Conservation (phyloP, 2,888 invertebrate genomes). For the Mythimna lalbum region DNA sequence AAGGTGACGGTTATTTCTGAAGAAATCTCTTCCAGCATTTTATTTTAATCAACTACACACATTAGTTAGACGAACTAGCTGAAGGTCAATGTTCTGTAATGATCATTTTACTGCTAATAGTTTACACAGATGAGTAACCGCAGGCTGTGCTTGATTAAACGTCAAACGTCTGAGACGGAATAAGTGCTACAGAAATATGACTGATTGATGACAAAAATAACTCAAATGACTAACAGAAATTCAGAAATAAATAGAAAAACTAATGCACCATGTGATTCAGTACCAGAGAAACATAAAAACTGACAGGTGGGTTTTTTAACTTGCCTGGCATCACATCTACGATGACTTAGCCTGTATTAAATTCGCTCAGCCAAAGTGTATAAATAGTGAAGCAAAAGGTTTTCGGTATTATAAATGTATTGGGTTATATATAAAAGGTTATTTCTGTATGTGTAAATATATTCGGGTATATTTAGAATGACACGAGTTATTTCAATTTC, state of each 20-base stretch:
- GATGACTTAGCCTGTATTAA: conserved; percentile 41
- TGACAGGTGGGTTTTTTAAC: conserved; percentile 59
- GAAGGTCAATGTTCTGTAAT: conserved; percentile 57
- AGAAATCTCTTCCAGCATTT: conserved; percentile 10
- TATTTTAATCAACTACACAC: conserved; percentile 44
- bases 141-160: conserved; percentile 53
- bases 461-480: conserved; percentile 64
- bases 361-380: conserved; percentile 47
- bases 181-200: conserved; percentile 52
- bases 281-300: conserved; percentile 49
- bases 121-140: conserved; percentile 23
- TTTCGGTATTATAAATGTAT: conserved; percentile 53
- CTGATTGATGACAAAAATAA: conserved; percentile 55
- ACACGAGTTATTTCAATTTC: conserved; percentile 62
- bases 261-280: conserved; percentile 57
- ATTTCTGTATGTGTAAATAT: conserved; percentile 62
- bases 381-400: conserved; percentile 48
- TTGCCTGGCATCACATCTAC: conserved; percentile 51
- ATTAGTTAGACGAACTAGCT: conserved; percentile 24
- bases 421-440: conserved; percentile 57
- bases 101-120: conserved; percentile 40
- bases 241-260: conserved; percentile 58
- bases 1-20: too few species aligned
- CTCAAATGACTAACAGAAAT: conserved; percentile 49
- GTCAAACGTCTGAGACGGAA: conserved; percentile 49